Base-by-base conservation (phyloP, 2,797 vertebrate species). In the Setipinna tenuifilis region DNA sequence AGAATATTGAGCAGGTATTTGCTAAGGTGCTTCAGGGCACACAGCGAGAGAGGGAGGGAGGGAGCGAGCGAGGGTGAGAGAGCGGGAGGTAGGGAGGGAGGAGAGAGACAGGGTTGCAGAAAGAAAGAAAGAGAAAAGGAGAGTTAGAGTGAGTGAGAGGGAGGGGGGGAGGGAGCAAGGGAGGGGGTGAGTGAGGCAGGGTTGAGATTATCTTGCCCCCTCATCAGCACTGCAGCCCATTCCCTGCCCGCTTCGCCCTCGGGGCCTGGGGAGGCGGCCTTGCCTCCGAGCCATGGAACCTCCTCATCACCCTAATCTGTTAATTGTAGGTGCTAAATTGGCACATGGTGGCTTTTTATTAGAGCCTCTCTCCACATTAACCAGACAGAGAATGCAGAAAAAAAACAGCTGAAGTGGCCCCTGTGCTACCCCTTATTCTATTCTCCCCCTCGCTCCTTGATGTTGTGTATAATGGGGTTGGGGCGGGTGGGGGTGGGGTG, bases 251-350 rank as follows among this genome's bases (percentile, higher is more conserved):
- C 86, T 89, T 65, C 86, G 92, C 94, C 95, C 94, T 5, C 82
- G 90, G 93, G 95, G 95, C 94, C 89, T 91, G 82, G 91, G 91
- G 94, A 93, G 94, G 93, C 90, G 93, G 93, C 93, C 94, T 91
- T 96, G 95, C 95, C 96, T 95, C 14, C 89, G 93, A 95, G 95
- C 92, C 92, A 92, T 93, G 92, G 89, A 91, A 88, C 91, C 91
- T 95, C 94, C 96, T 95, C 95, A 95, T 96, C 95, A 95, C 94
- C 93, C 95, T 97, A 97, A 98, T 97, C 97, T 96, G 96, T 96
- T 98, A 97, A 97, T 98, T 97, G 96, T 95, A 96, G 93, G 90
- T 90, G 94, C 95, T 96, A 93, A 94, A 93, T 95, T 97, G 97
- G 96, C 96, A 96, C 95, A 97, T 95, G 96, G 94, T 94, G 85